Evolutionary conservation across 2,797 vertebrate species (phyloP), one percentile per base, ranked within the genome.

Genomic region (Cyprinodon diabolis): DNA sequence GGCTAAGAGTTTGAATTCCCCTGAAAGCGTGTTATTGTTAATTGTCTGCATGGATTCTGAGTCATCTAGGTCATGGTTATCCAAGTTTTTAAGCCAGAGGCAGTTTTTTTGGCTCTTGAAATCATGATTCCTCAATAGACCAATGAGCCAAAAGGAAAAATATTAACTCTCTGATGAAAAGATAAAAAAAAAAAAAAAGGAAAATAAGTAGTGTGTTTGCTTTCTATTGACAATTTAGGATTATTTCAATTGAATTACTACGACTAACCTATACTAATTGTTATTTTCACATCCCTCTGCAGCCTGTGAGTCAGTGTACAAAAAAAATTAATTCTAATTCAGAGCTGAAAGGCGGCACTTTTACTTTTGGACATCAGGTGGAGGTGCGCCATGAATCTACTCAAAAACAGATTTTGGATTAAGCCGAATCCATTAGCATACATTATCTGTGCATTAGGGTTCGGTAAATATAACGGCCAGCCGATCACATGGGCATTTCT

Each of bases 391-490:
- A 80, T 80, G 67, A 80, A 76, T 80, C 78, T 72, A 77, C 56
- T 72, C 49, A 47, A 66, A 82, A 75, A 81, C 81, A 83, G 72
- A 79, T 84, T 84, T 87, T 84, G 89, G 89, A 88, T 87, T 87
- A 82, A 84, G 30, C 75, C 75, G 76, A 89, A 86, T 54, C 91
- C 88, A 91, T 92, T 91, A 92, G 84, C 84, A 90, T 87, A 84
- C 87, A 90, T 91, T 88, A 92, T 86, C 74, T 63, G 70, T 80
- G 69, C 87, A 85, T 91, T 81, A 84, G 80, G 83, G 81, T 62
- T 83, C 84, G 78, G 83, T 81, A 87, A 86, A 79, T 76, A 76
- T 84, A 66, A 72, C 62, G 58, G 69, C 65, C 79, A 84, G 72
- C 67, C 82, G 86, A 90, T 86, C 87, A 82, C 89, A 85, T 72